Evolutionary conservation across 2,888 invertebrate species (phyloP), one percentile per base, ranked within the genome.

Genomic region (Mycalesis mineus): DNA sequence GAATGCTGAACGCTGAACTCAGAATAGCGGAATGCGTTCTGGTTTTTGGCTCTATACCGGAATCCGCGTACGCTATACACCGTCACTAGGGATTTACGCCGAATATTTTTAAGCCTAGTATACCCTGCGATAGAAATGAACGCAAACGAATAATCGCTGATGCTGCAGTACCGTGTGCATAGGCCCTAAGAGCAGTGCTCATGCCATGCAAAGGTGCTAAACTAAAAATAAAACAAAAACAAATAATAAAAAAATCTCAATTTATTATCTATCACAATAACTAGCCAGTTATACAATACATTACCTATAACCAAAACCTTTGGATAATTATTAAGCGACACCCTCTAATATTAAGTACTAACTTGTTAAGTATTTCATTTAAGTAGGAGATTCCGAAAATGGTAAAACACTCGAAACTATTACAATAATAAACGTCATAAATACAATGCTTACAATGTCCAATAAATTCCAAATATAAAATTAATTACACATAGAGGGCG

Each of bases 291-390:
- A 33, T 11, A 78, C 73, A 77, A 70, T 61, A 60, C 47, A 70
- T 70, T 68, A 42, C 11, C 11, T 45, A 13, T 68, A 74, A 77
- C 79, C 79, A 71, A 75, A 70, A 82, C 80, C 82, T 80, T 81
- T 82, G 78, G 78, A 82, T 74, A 77, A 71, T 47, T 75, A 75
- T 22, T 71, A 77, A 55, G 55, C 55, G 64, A 68, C 64, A 67
- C 81, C 83, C 82, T 79, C 81, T 81, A 78, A 80, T 14, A 47
- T 74, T 84, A 87, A 88, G 88, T 88, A 88, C 88, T 85, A 81
- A 71, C 60, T 76, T 82, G n/a, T 22, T 87, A 88, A 87, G 85
- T 84, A 82, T 29, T 28, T 7, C 22, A 22, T 45, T 45, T 45
- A 88, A 87, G 85, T 84, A 82, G 74, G 86, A 88, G 87, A 88